Conservation (phyloP, 2,888 invertebrate species). For the Drosophila rellima region DNA sequence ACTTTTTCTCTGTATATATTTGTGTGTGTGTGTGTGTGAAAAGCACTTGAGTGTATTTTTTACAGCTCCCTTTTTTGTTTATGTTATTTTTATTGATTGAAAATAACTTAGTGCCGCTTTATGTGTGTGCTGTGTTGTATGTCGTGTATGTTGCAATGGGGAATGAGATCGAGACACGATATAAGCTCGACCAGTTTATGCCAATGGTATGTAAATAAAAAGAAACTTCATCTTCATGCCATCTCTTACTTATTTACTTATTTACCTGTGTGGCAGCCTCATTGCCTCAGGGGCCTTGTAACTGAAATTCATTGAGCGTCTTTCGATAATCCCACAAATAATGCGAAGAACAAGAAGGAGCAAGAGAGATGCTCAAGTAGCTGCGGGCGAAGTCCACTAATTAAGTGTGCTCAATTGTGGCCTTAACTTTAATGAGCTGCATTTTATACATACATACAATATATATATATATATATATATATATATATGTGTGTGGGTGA, state of each 20-base stretch:
- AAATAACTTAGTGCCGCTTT: conserved; percentile 79
- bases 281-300: conserved; percentile 39
- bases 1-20: conserved; percentile 3
- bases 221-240: conserved; percentile 32
- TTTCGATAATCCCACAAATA: conserved; percentile 56
- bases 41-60: conserved; percentile 75
- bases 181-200: conserved; percentile 73
- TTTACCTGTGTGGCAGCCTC: conserved; percentile 17
- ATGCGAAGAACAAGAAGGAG: conserved; percentile 23
- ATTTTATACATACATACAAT: background rate
- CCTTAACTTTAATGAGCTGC: conserved; percentile 45
- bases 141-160: conserved; percentile 18
- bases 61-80: conserved; percentile 74
- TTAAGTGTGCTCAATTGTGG: conserved; percentile 58
- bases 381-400: conserved; percentile 51
- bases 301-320: conserved; percentile 56
- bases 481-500: background rate
- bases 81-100: conserved; percentile 80
- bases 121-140: conserved; percentile 47
- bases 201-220: conserved; percentile 74
- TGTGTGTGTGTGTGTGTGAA: conserved; percentile 40
- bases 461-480: background rate
- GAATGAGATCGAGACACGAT: conserved; percentile 34
- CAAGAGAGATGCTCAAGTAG: conserved; percentile 20
- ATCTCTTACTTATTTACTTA: conserved; percentile 10